Evolutionary conservation across 2,113 vertebrate genomes (phyloP), one percentile per base, ranked within the genome.

Genomic region (Coregonus clupeaformis): DNA sequence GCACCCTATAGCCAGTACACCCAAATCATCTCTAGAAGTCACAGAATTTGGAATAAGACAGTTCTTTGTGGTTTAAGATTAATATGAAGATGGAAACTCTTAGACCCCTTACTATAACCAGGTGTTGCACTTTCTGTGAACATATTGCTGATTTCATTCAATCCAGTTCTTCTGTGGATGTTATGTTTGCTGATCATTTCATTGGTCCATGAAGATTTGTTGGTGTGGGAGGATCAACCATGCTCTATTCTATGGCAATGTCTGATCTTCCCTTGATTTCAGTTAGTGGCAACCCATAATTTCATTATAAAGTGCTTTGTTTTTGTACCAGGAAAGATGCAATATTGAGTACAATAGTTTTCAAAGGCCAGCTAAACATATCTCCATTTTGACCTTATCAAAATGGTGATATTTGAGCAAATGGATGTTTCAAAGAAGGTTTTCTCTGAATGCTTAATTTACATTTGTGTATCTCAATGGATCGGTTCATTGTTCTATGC

Each of bases 11-110:
- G 91, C 91, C 92, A 88, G 83, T 85, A 85, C 78, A 90, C 89
- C 93, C 81, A 86, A 92, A 92, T 91, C 91, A 91, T 91, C 86
- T 91, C 93, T 91, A 88, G 92, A 94, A 95, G 94, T 92, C 92
- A 85, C 86, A 89, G 77, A 29, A 83, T 88, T 86, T 91, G 87
- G 86, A 90, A 80, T 79, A 74, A 86, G 87, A 86, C 82, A 77
- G 71, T 79, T 81, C 66, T 79, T 78, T 68, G 29, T 29, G 62
- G 24, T 85, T 88, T 79, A 71, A 76, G 83, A 82, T 86, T 84
- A 87, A 81, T 86, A 82, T 86, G 72, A 75, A 74, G 62, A 73
- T 47, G 24, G 20, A 76, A 13, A 73, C 9, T 20, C 29, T 57
- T 64, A 27, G 11, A 36, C 25, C 45, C n/a, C 27, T 25, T 76